These are phyloP conservation scores for Hyperoodon ampullatus DNA, from an alignment of 2,113 vertebrate species.

Conservation along the genomic window DNA sequence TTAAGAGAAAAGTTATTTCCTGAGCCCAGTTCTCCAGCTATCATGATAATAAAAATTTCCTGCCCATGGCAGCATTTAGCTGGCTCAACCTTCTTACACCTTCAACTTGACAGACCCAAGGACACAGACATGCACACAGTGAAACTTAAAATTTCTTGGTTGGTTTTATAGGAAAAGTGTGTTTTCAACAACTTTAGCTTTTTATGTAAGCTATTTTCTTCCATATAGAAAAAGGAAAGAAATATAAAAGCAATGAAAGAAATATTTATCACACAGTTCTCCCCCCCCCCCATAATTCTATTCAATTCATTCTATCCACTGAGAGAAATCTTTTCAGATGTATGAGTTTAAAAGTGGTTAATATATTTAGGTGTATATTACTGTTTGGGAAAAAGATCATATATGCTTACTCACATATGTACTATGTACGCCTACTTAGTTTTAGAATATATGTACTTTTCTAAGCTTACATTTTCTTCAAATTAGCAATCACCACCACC, in stretches of 20 bases:
- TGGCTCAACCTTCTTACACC: neutral
- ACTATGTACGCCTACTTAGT: neutral
- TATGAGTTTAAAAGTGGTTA: neutral
- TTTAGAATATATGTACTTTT: neutral
- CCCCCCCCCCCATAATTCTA: neutral
- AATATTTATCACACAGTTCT: neutral
- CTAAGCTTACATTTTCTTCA: neutral
- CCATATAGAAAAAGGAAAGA: neutral
- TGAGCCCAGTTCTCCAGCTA: neutral
- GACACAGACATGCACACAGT: neutral
- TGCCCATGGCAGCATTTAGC: neutral
- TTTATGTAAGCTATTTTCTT: neutral
- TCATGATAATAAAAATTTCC: neutral
- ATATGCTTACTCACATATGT: neutral
- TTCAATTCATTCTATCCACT: neutral
- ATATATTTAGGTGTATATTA: neutral
- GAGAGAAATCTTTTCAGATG: neutral
- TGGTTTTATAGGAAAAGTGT: neutral
- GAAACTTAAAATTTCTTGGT: neutral
- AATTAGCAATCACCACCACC: neutral
- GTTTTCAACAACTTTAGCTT: neutral
- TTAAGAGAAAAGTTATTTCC: slow-evolving; percentile 35
- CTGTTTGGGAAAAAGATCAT: neutral
- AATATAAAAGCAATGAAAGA: neutral
- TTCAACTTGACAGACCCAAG: neutral